Evolutionary conservation across 1,140 invertebrate genomes (phyloP), one percentile per base, ranked within the genome.

Genomic region (Bombus fervidus): DNA sequence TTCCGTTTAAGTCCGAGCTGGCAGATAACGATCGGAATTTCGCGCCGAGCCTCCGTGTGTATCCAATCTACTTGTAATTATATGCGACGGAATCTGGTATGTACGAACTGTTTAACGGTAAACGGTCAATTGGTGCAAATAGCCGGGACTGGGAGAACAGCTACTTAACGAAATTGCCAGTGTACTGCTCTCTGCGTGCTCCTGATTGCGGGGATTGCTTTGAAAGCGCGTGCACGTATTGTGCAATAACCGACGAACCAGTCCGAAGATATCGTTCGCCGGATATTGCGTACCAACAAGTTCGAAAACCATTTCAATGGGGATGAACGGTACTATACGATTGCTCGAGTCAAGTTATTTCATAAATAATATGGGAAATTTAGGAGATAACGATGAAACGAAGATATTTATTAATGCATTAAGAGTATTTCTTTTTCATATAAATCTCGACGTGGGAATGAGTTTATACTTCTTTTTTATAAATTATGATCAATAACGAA

Each of bases 11-110:
- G 66, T 57, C 47, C 18, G 76, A 25, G 69, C 28, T n/a, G 18
- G 3, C 5, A 5, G 82, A 84, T 84, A 84, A 43, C 75, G 75
- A 84, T 84, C 82, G 47, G 64, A 78, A 78, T 78, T 84, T 84
- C 47, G 64, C 74, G 66, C 25, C 66, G 62, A 43, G n/a, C 18
- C 73, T 69, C 57, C 39, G 18, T 69, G 43, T 59, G 73, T 41
- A 81, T 68, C 64, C 75, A 66, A 84, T 84, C 66, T 43, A 78
- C 62, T 77, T 59, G 47, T 71, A 71, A 84, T 84, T 84, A 84
- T 75, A 78, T 34, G 47, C 34, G 22, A 47, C 3, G 75, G 47
- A 59, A 84, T 79, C 66, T 78, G 66, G 73, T 84, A 79, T 71
- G 47, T 53, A 39, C 53, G 41, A 13, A 66, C 72, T 34, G 47